These are phyloP conservation scores for Andrena hattorfiana DNA, from an alignment of 2,888 invertebrate species.

Conservation along the genomic window DNA sequence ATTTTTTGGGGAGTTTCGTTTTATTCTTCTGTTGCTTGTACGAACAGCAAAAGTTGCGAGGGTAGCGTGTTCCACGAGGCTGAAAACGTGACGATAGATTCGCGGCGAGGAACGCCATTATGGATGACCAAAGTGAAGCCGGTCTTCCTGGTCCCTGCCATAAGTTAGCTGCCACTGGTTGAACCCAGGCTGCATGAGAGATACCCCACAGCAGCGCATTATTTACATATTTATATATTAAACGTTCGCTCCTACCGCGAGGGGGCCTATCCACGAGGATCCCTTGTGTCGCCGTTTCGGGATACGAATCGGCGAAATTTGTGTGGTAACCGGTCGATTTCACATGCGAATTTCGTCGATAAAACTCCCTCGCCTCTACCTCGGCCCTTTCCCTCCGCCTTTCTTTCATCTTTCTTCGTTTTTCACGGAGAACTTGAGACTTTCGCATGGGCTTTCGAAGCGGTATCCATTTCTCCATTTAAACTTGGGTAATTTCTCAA, in stretches of 20 bases:
- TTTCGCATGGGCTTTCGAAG: slow-evolving; percentile 11
- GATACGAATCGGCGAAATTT: slow-evolving; percentile 63
- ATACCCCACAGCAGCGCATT: slow-evolving; percentile 78
- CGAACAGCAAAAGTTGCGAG: not conserved
- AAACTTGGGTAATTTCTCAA: too few species aligned
- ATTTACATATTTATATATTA: slow-evolving; percentile 83
- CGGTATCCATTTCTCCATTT: slow-evolving; percentile 16
- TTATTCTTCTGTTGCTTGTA: not conserved
- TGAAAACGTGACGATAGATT: slow-evolving; percentile 80
- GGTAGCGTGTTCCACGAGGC: slow-evolving; percentile 35
- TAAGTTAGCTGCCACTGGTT: slow-evolving; percentile 81
- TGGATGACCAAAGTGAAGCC: slow-evolving; percentile 71
- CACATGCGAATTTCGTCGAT: slow-evolving; percentile 50
- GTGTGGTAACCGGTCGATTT: slow-evolving; percentile 52
- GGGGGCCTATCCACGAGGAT: slow-evolving; percentile 50
- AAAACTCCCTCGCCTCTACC: slow-evolving; percentile 34
- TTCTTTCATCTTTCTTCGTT: not conserved
- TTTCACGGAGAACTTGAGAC: not conserved
- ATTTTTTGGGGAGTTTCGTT: not conserved
- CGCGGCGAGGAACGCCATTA: slow-evolving; percentile 75
- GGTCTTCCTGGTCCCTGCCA: slow-evolving; percentile 78
- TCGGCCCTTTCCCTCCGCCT: not conserved
- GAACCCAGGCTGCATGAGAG: slow-evolving; percentile 78
- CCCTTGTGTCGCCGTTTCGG: slow-evolving; percentile 65
- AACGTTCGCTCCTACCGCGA: slow-evolving; percentile 67